Evolutionary conservation across 2,113 vertebrate species (phyloP).

Genomic region (Phylloscopus trochilus): DNA sequence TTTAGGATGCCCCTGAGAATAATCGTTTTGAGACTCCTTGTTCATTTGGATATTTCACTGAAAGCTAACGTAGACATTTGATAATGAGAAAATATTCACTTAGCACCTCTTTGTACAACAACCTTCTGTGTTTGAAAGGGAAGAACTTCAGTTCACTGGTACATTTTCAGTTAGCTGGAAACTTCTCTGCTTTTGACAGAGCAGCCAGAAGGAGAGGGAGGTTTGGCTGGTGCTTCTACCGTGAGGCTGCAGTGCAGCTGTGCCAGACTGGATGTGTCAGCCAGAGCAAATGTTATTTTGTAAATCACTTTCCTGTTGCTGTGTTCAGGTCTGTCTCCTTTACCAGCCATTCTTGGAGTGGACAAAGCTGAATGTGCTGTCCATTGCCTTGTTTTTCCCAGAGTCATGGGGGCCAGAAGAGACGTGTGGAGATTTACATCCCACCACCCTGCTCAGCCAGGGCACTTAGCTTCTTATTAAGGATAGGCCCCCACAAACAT

Average conservation of each 20-base stretch:
- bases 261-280: neutral
- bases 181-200: neutral
- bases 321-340: neutral
- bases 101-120: neutral
- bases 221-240: neutral
- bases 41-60: neutral
- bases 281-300: neutral
- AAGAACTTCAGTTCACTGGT: neutral
- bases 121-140: neutral
- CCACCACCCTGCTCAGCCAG: neutral
- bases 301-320: neutral
- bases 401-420: neutral
- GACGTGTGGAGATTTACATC: neutral
- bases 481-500: neutral
- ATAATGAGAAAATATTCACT: neutral
- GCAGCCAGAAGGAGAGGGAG: neutral
- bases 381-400: neutral
- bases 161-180: neutral
- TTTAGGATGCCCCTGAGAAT: neutral
- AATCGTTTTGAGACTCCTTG: neutral
- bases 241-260: neutral
- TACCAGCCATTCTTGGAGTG: neutral
- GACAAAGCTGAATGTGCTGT: neutral
- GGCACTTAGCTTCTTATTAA: neutral
- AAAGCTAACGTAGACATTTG: neutral